phyloP scores from a whole-genome alignment of 2,113 vertebrate genomes.

The Sylvilagus bachmani region DNA sequence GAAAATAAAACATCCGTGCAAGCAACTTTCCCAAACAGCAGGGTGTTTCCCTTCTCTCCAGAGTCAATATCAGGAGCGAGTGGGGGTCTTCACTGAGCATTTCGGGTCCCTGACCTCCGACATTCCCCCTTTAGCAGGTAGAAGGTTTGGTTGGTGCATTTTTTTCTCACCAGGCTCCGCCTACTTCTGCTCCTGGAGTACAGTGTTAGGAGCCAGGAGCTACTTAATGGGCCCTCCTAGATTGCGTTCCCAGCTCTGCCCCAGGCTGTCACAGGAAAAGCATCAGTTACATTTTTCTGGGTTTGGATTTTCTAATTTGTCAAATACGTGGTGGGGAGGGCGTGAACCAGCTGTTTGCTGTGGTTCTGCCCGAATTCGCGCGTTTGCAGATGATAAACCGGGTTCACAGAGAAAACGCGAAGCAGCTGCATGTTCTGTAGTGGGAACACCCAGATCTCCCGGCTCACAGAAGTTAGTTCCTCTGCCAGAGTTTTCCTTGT shows the following conservation, averaged over 20 bases:
- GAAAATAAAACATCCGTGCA: neutral
- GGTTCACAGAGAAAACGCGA: conserved; percentile 3
- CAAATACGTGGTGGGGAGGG: neutral
- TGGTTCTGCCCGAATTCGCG: neutral
- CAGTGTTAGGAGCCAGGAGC: neutral
- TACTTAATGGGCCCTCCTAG: neutral
- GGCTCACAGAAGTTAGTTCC: neutral
- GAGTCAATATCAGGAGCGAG: neutral
- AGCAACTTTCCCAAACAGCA: neutral
- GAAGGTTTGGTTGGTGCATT: neutral
- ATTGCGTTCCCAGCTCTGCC: neutral
- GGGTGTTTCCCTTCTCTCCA: neutral
- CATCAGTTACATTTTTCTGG: neutral
- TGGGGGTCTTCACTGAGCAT: neutral
- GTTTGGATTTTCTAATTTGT: conserved; percentile 37
- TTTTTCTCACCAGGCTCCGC: neutral
- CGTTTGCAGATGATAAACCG: neutral
- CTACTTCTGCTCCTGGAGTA: neutral
- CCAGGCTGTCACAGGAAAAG: neutral
- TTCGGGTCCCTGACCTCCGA: neutral
- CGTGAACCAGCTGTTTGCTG: neutral
- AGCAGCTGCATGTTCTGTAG: neutral
- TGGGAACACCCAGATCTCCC: neutral
- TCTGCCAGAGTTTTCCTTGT: neutral
- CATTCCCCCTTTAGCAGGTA: neutral